These are phyloP conservation scores for Drosophila villosipedis DNA, from an alignment of 2,888 invertebrate genomes.

Conservation along the genomic window DNA sequence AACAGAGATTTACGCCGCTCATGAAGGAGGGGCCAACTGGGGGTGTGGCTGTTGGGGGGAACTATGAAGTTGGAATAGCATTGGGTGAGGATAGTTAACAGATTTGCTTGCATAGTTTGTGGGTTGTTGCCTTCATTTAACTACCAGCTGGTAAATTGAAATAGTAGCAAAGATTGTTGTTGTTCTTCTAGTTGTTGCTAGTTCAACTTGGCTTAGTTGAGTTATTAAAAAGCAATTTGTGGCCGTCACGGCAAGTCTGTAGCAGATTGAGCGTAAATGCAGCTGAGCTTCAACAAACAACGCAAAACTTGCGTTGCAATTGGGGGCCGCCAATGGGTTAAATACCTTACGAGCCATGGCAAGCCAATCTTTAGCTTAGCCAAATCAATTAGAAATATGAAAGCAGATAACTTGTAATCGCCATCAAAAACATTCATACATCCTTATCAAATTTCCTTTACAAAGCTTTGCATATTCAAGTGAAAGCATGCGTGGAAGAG, in stretches of 20 bases:
- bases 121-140: constrained; percentile 74
- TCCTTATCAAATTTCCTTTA: neutral
- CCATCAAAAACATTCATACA: neutral
- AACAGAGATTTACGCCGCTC: constrained; percentile 69
- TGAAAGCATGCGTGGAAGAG: neutral
- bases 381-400: constrained; percentile 16
- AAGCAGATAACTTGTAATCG: neutral
- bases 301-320: constrained; percentile 30
- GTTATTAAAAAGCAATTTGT: constrained; percentile 80
- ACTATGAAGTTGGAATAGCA: constrained; percentile 15
- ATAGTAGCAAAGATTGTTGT: constrained; percentile 51
- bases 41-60: neutral
- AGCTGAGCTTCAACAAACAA: constrained; percentile 61
- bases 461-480: neutral
- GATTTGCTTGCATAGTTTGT: constrained; percentile 66
- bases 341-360: constrained; percentile 19
- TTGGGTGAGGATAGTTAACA: constrained; percentile 58
- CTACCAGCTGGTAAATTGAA: constrained; percentile 70
- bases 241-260: constrained; percentile 72
- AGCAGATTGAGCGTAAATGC: constrained; percentile 77
- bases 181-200: constrained; percentile 39
- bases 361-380: constrained; percentile 18
- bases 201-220: constrained; percentile 74
- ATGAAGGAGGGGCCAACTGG: neutral
- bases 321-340: constrained; percentile 20